phyloP scores from a whole-genome alignment of 2,113 vertebrate species.

The Sinocyclocheilus anophthalmus region DNA sequence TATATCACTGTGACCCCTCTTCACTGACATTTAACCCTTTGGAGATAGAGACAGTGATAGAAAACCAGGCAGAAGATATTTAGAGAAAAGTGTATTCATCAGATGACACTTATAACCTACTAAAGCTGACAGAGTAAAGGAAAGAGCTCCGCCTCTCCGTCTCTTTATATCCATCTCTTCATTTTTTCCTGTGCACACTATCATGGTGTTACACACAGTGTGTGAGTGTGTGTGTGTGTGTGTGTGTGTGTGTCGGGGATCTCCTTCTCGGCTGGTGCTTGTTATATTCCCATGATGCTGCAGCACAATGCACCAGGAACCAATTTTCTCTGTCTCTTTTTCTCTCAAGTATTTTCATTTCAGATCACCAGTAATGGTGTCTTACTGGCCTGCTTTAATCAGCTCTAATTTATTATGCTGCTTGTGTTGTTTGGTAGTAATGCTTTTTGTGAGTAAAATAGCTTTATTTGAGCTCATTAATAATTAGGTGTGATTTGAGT shows the following conservation, averaged over 20 bases:
- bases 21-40: neutral
- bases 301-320: slow-evolving; percentile 50
- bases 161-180: neutral
- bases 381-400: neutral
- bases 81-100: neutral
- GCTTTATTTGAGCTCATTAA: slow-evolving; percentile 2
- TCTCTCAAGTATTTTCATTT: slow-evolving; percentile 38
- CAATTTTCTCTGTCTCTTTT: slow-evolving; percentile 32
- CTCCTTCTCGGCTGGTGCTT: slow-evolving; percentile 38
- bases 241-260: slow-evolving; percentile 22
- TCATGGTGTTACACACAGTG: neutral
- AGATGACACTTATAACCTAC: neutral
- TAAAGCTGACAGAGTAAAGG: neutral
- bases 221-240: neutral
- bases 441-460: neutral
- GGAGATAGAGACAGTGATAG: neutral
- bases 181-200: neutral
- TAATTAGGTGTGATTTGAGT: neutral
- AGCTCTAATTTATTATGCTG: no score
- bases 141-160: neutral
- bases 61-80: neutral
- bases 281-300: slow-evolving; percentile 54
- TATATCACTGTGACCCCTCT: slow-evolving; percentile 1
- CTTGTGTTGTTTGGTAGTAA: no score
- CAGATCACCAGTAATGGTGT: neutral